Percentiles rank a stretch among this genome's conserved stretches.
Conservation (phyloP, 2,113 vertebrate genomes). For the Elaphurus davidianus region DNA sequence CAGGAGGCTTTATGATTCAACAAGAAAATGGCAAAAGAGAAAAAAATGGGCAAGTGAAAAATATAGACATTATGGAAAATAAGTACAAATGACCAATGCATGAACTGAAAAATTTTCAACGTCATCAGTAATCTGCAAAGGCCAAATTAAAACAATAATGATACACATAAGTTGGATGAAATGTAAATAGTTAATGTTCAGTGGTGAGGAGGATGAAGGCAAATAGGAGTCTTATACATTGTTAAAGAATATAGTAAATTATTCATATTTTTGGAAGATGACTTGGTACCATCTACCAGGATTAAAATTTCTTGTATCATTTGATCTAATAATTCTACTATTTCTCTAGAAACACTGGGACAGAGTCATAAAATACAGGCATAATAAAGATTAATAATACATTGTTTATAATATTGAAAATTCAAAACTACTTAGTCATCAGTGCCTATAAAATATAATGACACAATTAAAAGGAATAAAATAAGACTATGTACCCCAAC, state of each 20-base stretch:
- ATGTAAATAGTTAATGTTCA: not conserved
- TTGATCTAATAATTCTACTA: not conserved
- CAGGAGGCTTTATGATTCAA: not conserved
- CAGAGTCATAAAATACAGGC: not conserved
- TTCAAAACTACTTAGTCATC: not conserved
- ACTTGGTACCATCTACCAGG: not conserved
- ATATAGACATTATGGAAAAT: not conserved
- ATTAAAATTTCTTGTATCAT: not conserved
- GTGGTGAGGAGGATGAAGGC: not conserved
- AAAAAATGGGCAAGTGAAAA: not conserved
- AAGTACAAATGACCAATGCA: not conserved
- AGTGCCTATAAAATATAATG: not conserved
- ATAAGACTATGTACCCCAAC: not conserved
- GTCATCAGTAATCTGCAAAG: not conserved
- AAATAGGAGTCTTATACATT: not conserved
- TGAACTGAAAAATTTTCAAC: not conserved
- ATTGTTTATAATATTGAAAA: not conserved
- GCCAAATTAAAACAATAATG: not conserved
- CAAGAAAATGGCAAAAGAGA: not conserved
- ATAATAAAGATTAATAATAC: not conserved
- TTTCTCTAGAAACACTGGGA: not conserved
- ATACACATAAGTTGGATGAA: not conserved
- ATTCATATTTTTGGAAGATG: not conserved
- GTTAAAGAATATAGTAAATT: not conserved
- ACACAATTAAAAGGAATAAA: not conserved